Evolutionary conservation across 2,797 vertebrate genomes (phyloP).

Genomic region (Halcyon badia): DNA sequence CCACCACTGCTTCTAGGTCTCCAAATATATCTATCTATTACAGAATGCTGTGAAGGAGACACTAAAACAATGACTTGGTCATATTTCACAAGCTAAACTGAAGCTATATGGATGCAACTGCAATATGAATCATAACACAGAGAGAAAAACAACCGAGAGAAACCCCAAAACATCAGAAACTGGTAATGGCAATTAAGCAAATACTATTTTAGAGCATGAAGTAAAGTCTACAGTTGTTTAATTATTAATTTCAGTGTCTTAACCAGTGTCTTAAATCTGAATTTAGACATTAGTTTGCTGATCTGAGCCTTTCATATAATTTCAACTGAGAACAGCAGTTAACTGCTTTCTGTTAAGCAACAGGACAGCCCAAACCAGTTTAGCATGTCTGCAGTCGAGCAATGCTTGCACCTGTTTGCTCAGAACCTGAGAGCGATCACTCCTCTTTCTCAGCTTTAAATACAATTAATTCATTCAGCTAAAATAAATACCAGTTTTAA

Average conservation of each 20-base stretch:
- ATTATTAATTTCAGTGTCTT: neutral
- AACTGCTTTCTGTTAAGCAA: conserved; percentile 11
- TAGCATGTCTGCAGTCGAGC: neutral
- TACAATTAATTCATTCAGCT: neutral
- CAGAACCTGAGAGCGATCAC: neutral
- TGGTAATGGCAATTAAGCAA: neutral
- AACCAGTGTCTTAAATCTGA: neutral
- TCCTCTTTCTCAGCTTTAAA: neutral
- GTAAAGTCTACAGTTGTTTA: neutral
- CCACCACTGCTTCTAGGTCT: neutral
- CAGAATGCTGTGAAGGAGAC: neutral
- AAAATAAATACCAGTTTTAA: conserved; percentile 25
- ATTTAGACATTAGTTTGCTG: neutral
- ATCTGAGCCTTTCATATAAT: neutral
- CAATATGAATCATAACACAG: neutral
- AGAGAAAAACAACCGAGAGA: neutral
- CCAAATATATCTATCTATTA: neutral
- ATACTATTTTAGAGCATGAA: neutral
- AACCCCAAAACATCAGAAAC: conserved; percentile 12
- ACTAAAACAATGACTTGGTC: neutral
- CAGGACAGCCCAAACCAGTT: conserved; percentile 51
- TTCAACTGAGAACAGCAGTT: neutral
- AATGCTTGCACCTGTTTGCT: neutral
- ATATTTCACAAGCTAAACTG: neutral
- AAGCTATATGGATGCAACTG: neutral